Evolutionary conservation across 2,888 invertebrate species (phyloP).

Genomic region (Philhelius pedissequus): DNA sequence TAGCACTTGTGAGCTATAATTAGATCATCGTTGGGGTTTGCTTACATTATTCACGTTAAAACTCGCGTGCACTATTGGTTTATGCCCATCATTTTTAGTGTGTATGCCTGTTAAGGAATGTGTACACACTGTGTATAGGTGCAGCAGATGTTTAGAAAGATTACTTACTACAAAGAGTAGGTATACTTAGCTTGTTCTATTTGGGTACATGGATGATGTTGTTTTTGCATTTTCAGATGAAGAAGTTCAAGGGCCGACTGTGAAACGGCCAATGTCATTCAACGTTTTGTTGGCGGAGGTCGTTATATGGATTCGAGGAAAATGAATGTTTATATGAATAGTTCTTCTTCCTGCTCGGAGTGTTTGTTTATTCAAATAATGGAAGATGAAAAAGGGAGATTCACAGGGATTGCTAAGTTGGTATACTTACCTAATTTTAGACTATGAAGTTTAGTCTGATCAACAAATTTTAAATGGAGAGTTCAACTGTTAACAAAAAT

Average conservation of each 20-base stretch:
- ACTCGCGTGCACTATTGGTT: constrained; percentile 45
- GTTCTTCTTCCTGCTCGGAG: background rate
- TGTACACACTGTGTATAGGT: background rate
- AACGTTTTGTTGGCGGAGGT: background rate
- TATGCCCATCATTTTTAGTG: background rate
- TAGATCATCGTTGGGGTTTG: constrained; percentile 62
- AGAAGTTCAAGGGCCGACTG: constrained; percentile 59
- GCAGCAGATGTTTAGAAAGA: constrained; percentile 37
- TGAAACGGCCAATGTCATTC: constrained; percentile 54
- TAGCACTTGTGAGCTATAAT: constrained; percentile 47
- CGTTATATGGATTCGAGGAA: background rate
- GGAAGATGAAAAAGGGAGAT: background rate
- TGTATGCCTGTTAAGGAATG: background rate
- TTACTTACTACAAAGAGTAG: too few relatives aligned
- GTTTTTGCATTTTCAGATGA: constrained; percentile 18
- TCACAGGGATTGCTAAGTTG: too few relatives aligned
- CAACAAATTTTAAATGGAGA: too few relatives aligned
- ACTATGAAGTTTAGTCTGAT: too few relatives aligned
- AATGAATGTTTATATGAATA: background rate
- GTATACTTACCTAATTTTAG: too few relatives aligned
- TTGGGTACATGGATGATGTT: background rate
- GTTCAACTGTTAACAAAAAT: too few relatives aligned
- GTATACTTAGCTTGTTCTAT: too few relatives aligned
- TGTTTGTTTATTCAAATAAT: background rate
- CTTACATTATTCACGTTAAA: constrained; percentile 11